A percentile compares a stretch with the other conserved stretches of the same genome.
Conservation (phyloP, 1,140 invertebrate genomes). For the Parapsyche elsis region DNA sequence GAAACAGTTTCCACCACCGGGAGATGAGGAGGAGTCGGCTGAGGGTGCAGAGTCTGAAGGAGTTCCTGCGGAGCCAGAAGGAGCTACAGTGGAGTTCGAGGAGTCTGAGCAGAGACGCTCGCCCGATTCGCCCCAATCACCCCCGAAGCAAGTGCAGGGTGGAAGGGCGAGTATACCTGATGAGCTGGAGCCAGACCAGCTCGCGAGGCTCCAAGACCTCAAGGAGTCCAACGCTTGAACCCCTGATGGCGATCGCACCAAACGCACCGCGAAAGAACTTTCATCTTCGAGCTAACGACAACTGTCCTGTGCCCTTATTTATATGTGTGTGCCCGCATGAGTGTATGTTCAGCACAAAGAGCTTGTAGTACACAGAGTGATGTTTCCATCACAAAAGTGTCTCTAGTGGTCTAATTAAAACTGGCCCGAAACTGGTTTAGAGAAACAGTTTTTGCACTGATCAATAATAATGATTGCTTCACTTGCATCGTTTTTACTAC, state of each 20-base stretch:
- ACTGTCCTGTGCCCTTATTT: conserved; percentile 21
- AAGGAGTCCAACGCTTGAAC: conserved; percentile 88
- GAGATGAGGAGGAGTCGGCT: conserved; percentile 60
- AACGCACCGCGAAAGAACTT: not conserved
- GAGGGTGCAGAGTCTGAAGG: conserved; percentile 59
- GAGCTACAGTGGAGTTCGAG: conserved; percentile 57
- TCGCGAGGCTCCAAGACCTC: conserved; percentile 83
- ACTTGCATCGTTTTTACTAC: too few species aligned
- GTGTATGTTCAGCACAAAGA: not conserved
- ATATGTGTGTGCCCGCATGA: not conserved
- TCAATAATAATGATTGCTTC: too few species aligned
- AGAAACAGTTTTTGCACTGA: too few species aligned
- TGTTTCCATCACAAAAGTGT: too few species aligned
- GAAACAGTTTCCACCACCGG: conserved; percentile 71
- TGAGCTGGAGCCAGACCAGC: conserved; percentile 85
- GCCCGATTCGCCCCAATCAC: conserved; percentile 58
- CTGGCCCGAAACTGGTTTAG: too few species aligned
- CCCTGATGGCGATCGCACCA: not conserved
- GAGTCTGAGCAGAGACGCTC: conserved; percentile 57
- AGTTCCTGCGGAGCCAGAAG: conserved; percentile 51
- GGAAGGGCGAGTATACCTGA: conserved; percentile 84
- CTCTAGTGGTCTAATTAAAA: too few species aligned
- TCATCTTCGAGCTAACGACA: conserved; percentile 8
- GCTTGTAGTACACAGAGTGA: not conserved
- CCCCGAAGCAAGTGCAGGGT: conserved; percentile 76